Base-by-base conservation (phyloP, 2,797 vertebrate species). In the Takifugu rubripes region DNA sequence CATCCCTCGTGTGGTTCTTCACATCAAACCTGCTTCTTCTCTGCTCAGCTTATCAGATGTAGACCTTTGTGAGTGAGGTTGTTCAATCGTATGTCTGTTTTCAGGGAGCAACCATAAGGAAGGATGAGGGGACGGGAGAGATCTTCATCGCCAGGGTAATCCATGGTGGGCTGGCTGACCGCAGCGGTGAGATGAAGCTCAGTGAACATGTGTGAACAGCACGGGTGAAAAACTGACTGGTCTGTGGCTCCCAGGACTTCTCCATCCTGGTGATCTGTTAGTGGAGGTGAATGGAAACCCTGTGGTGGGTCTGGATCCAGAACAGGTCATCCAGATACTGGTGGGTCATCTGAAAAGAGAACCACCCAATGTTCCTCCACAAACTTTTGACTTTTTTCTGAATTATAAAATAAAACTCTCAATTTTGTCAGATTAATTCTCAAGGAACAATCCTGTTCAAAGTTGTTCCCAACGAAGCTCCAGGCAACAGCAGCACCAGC, bases 81-180 rank as follows among this genome's bases (percentile, higher is more conserved):
- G 1, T 33, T 17, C 24, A 7, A 44, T 17, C 43, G 2, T 17
- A 2, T 61, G 17, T 66, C 2, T 66, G 25, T 66, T 56, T 51
- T 36, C 73, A 98, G 96, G 95, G 96, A 52, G 95, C 94, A 0
- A 98, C 96, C 1, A 98, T 98, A 77, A 95, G 93, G 62, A 93
- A 91, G 53, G 91, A 98, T 0, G 94, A 95, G 72, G 72, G 88
- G 66, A 94, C 94, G 0, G 94, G 95, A 12, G 92, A 94, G 47
- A 95, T 97, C 76, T 92, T 89, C 0, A 93, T 98, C 64, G 95
- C 95, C 62, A 92, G 96, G 52, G 91, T 98, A 69, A 96, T 98
- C 84, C 92, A 93, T 0, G 96, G 96, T 27, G 96, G 96, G n/a
- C 89, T 98, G 54, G 95, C 94, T 0, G 94, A 97, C 61, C 92